These are phyloP conservation scores for Cephus nigrinus DNA, from an alignment of 2,888 invertebrate genomes.

Conservation along the genomic window DNA sequence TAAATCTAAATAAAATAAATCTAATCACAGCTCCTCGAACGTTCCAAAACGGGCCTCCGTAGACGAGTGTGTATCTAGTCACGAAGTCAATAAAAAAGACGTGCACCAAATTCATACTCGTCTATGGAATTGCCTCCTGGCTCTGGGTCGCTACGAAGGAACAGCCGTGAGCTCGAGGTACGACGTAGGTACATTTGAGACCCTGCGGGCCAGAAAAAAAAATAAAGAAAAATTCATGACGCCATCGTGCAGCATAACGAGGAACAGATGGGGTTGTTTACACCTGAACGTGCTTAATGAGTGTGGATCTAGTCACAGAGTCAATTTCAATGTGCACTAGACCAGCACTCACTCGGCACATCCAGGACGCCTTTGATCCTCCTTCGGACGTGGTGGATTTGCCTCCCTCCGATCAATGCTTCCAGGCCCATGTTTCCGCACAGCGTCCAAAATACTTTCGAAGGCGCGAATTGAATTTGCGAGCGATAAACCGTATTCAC, in stretches of 20 bases:
- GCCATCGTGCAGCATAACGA: not conserved
- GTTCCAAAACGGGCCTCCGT: conserved; percentile 68
- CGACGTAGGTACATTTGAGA: not conserved
- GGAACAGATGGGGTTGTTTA: conserved; percentile 34
- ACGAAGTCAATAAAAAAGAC: conserved; percentile 70
- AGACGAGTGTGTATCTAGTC: conserved; percentile 94
- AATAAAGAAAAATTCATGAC: not conserved
- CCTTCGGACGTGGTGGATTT: not conserved
- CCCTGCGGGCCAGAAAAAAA: not conserved
- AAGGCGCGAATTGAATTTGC: not conserved
- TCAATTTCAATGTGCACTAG: conserved; percentile 73
- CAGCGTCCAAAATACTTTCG: not conserved
- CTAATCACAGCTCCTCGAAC: conserved; percentile 15
- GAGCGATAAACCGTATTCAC: not conserved
- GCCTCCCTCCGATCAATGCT: not conserved
- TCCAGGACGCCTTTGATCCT: conserved; percentile 28
- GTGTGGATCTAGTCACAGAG: conserved; percentile 90
- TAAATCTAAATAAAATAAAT: not conserved
- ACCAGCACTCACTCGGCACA: conserved; percentile 78
- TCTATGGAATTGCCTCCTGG: conserved; percentile 74
- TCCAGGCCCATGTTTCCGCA: not conserved
- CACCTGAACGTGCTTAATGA: conserved; percentile 76
- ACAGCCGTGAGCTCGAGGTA: not conserved
- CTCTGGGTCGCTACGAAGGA: not conserved
- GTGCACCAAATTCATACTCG: conserved; percentile 86